phyloP scores from a whole-genome alignment of 2,888 invertebrate species.

The Lasius platythorax region DNA sequence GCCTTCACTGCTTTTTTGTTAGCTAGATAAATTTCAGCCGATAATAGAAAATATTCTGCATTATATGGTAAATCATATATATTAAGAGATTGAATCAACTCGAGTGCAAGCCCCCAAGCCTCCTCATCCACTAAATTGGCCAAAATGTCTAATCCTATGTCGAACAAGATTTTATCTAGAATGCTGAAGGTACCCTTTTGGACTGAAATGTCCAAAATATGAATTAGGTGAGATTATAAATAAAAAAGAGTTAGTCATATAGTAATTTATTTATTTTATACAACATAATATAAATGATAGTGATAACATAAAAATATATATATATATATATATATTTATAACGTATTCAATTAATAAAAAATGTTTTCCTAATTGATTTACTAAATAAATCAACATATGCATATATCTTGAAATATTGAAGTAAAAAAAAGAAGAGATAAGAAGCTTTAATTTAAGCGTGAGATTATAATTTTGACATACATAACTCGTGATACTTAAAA shows the following conservation, averaged over 20 bases:
- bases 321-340: slow-evolving; percentile 13
- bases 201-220: slow-evolving; percentile 76
- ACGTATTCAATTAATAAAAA: neutral
- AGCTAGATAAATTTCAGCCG: slow-evolving; percentile 80
- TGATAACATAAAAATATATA: neutral
- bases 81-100: slow-evolving; percentile 72
- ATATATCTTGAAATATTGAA: neutral
- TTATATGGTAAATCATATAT: slow-evolving; percentile 66
- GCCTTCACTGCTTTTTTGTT: slow-evolving; percentile 79
- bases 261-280: slow-evolving; percentile 33
- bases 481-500: slow-evolving; percentile 22
- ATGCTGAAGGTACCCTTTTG: slow-evolving; percentile 62
- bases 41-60: slow-evolving; percentile 73
- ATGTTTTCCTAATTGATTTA: slow-evolving; percentile 1
- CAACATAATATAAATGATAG: slow-evolving; percentile 33
- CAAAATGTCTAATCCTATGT: slow-evolving; percentile 73
- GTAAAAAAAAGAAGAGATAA: slow-evolving; percentile 3
- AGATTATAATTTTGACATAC: neutral
- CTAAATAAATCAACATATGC: slow-evolving; percentile 7
- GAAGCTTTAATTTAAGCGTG: neutral
- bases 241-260: slow-evolving; percentile 26
- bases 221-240: slow-evolving; percentile 50
- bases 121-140: slow-evolving; percentile 74
- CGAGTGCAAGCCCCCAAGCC: slow-evolving; percentile 77
- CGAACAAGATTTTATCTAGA: slow-evolving; percentile 69